These are phyloP conservation scores for Mechanitis mazaeus DNA, from an alignment of 2,888 invertebrate species.

Conservation along the genomic window DNA sequence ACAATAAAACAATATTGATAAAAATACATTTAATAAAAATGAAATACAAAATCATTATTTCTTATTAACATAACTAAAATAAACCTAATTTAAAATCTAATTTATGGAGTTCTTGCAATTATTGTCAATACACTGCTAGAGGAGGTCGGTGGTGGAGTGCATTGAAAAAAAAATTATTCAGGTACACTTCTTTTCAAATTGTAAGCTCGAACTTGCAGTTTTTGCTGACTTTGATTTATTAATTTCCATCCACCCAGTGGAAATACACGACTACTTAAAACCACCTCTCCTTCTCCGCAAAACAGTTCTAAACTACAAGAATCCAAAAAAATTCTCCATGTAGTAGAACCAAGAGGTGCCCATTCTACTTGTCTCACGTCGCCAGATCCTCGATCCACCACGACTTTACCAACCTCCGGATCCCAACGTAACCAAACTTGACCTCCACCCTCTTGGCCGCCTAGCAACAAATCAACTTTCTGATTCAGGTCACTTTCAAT, in stretches of 20 bases:
- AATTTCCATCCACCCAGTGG: conserved; percentile 60
- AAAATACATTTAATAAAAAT: no score
- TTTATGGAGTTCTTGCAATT: no score
- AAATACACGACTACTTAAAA: conserved; percentile 61
- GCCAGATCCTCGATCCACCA: conserved; percentile 48
- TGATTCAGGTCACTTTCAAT: conserved; percentile 44
- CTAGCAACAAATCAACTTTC: conserved; percentile 47
- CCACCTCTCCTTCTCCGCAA: conserved; percentile 68
- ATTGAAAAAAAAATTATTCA: conserved; percentile 14
- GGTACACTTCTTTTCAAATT: conserved; percentile 52
- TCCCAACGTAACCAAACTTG: conserved; percentile 49
- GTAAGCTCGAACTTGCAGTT: conserved; percentile 46
- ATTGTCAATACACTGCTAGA: no score
- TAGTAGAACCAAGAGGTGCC: conserved; percentile 43
- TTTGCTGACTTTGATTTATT: conserved; percentile 50
- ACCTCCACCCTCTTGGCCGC: conserved; percentile 52
- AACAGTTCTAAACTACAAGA: conserved; percentile 65
- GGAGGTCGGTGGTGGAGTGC: no score
- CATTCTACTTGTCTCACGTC: conserved; percentile 65
- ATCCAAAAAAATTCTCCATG: conserved; percentile 61
- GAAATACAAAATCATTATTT: no score
- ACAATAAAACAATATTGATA: no score
- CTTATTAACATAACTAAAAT: no score
- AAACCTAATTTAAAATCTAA: no score
- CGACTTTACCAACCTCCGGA: conserved; percentile 46